Percentiles rank a stretch among this genome's conserved stretches.
Conservation (phyloP, 2,888 invertebrate species). For the Rutpela maculata region DNA sequence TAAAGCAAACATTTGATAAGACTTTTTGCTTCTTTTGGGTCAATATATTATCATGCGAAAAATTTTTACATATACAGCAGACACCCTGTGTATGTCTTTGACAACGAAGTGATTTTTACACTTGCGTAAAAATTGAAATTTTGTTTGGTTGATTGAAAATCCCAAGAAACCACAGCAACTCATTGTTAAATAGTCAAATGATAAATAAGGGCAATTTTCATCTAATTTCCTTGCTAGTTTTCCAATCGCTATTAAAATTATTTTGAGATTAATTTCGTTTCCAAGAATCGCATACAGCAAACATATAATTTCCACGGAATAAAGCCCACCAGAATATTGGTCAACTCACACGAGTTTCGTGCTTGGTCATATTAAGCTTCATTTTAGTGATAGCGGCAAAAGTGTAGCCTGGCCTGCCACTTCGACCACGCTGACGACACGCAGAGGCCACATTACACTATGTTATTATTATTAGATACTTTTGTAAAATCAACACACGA, state of each 20-base stretch:
- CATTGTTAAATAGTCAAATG: no score
- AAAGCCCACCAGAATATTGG: constrained; percentile 33
- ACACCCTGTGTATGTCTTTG: no score
- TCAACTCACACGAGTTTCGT: constrained; percentile 38
- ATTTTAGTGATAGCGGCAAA: constrained; percentile 42
- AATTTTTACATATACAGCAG: no score
- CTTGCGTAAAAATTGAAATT: no score
- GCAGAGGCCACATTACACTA: constrained; percentile 46
- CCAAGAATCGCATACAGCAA: constrained; percentile 6
- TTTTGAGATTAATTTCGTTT: constrained; percentile 18
- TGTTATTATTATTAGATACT: constrained; percentile 48
- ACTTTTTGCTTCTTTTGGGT: no score
- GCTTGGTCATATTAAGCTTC: constrained; percentile 44
- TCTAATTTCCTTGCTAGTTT: no score
- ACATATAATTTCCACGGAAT: constrained; percentile 19
- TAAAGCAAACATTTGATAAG: no score
- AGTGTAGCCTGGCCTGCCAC: constrained; percentile 45
- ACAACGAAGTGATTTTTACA: no score
- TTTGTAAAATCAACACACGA: constrained; percentile 44
- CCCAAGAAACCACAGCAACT: no score
- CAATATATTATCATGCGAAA: no score
- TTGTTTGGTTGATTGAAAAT: no score
- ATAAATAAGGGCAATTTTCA: no score
- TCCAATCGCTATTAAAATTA: neutral
- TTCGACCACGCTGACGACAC: constrained; percentile 40